phyloP scores from a whole-genome alignment of 1,140 invertebrate species.

The Pseudomyrmex dendroicus region DNA sequence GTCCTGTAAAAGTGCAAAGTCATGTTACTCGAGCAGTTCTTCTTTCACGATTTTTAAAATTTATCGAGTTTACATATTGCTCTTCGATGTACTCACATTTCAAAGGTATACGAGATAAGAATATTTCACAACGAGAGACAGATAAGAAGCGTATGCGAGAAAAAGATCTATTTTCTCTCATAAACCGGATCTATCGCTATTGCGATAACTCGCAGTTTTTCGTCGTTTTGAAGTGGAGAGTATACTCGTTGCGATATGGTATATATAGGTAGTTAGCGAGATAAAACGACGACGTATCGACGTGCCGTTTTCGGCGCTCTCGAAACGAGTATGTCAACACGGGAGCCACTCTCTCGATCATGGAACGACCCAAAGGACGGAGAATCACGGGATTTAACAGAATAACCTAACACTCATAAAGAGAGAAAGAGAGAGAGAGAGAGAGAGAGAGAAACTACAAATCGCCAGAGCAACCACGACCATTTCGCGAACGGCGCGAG shows the following conservation, averaged over 20 bases:
- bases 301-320: conserved; percentile 13
- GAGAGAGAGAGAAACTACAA: not conserved
- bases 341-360: not conserved
- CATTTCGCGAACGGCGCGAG: conserved; percentile 50
- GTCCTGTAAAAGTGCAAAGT: no score
- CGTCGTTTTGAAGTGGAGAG: not conserved
- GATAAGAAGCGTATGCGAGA: not conserved
- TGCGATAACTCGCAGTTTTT: conserved; percentile 8
- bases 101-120: not conserved
- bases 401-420: conserved; percentile 13
- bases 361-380: not conserved
- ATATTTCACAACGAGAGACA: no score
- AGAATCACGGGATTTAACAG: conserved; percentile 3
- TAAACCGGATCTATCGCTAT: conserved; percentile 21
- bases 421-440: no score
- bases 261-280: not conserved
- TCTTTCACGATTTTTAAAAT: no score
- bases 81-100: no score
- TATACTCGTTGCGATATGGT: no score
- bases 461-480: not conserved
- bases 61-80: no score
- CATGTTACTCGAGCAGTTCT: no score
- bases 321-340: conserved; percentile 20
- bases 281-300: conserved; percentile 43
- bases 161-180: not conserved